Percentiles rank a stretch among this genome's conserved stretches.
Conservation (phyloP, 2,888 invertebrate species). For the Reticulitermes lucifugus region DNA sequence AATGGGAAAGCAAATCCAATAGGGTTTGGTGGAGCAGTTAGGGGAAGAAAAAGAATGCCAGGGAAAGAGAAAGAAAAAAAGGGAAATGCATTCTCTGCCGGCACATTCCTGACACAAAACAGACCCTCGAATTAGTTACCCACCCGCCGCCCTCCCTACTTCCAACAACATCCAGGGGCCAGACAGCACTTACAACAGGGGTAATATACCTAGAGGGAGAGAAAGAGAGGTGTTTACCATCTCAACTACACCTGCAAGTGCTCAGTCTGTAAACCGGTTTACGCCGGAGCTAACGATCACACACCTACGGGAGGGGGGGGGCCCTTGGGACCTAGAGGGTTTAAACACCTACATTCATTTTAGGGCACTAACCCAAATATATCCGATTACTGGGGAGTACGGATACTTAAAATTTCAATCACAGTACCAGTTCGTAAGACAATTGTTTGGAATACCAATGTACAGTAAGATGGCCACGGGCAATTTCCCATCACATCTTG, state of each 20-base stretch:
- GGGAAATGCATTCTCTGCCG: slow-evolving; percentile 1
- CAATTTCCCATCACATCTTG: too few relatives aligned
- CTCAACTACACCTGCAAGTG: slow-evolving; percentile 30
- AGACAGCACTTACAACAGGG: background rate
- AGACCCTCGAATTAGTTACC: slow-evolving; percentile 33
- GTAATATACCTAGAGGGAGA: background rate
- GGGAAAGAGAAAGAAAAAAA: background rate
- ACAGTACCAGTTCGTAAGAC: too few relatives aligned
- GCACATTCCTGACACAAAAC: slow-evolving; percentile 28
- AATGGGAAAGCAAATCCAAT: background rate
- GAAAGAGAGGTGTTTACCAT: slow-evolving; percentile 15
- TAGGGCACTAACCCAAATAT: too few relatives aligned
- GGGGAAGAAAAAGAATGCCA: background rate
- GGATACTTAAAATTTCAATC: too few relatives aligned
- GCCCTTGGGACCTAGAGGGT: too few relatives aligned
- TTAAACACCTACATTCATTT: too few relatives aligned
- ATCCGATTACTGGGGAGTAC: too few relatives aligned
- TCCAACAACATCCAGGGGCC: background rate
- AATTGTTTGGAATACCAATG: too few relatives aligned
- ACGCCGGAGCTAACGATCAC: background rate
- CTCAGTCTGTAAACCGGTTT: background rate
- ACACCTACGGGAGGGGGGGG: background rate
- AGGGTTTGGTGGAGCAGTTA: slow-evolving; percentile 3
- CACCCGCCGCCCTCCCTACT: background rate
- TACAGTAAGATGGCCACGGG: too few relatives aligned